Evolutionary conservation across 1,140 invertebrate genomes (phyloP).

Genomic region (Macrocentrus cingulum): DNA sequence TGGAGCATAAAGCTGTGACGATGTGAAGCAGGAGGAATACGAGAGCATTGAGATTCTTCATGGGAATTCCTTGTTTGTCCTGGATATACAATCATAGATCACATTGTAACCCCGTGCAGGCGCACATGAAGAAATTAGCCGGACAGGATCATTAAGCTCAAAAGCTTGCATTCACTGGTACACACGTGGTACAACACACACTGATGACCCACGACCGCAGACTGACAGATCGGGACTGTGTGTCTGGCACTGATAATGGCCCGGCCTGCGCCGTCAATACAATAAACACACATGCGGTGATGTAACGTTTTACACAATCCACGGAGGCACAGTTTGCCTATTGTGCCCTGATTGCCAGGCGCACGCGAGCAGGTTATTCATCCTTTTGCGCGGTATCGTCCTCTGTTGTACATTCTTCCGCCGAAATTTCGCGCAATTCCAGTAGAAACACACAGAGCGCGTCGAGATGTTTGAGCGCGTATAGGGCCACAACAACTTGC

Average conservation of each 20-base stretch:
- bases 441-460: not conserved
- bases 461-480: not conserved
- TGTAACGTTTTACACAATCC: conserved; percentile 1
- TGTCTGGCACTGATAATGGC: too few relatives aligned
- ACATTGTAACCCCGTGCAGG: not conserved
- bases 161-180: not conserved
- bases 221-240: too few relatives aligned
- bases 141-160: not conserved
- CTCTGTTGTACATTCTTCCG: too few relatives aligned
- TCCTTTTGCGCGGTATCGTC: not conserved
- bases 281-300: not conserved
- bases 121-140: not conserved
- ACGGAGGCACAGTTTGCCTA: not conserved
- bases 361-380: conserved; percentile 1
- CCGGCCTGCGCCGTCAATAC: not conserved
- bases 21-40: conserved; percentile 14
- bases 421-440: too few relatives aligned
- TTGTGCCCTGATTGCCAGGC: not conserved
- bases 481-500: too few relatives aligned
- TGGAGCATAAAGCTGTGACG: conserved; percentile 11
- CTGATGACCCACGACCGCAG: too few relatives aligned
- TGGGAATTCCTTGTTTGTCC: conserved; percentile 12
- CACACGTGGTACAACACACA: too few relatives aligned
- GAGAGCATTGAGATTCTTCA: conserved; percentile 18
- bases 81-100: not conserved